These are phyloP conservation scores for Nemotelus nigrinus DNA, from an alignment of 2,888 invertebrate genomes.

Conservation along the genomic window DNA sequence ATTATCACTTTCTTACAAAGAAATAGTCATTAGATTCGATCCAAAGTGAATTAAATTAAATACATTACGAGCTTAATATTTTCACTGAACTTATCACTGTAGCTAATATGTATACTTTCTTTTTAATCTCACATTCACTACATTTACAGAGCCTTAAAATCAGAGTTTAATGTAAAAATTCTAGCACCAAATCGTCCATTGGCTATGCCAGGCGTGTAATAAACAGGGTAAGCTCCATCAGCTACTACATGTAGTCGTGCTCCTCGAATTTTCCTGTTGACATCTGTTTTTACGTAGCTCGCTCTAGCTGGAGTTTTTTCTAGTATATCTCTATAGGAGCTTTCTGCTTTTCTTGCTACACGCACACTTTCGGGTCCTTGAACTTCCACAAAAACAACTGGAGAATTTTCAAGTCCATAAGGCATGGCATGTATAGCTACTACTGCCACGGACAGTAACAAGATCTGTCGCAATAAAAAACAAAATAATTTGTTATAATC, in stretches of 20 bases:
- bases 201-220: slow-evolving; percentile 56
- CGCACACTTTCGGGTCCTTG: not conserved
- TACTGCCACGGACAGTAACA: not conserved
- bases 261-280: slow-evolving; percentile 40
- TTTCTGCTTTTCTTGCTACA: slow-evolving; percentile 11
- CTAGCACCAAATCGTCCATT: slow-evolving; percentile 57
- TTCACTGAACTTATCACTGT: too few relatives aligned
- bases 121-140: too few relatives aligned
- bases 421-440: not conserved
- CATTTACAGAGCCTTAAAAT: too few relatives aligned
- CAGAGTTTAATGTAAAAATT: slow-evolving; percentile 50
- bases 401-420: not conserved
- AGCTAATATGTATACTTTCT: too few relatives aligned
- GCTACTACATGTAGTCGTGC: slow-evolving; percentile 49
- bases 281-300: slow-evolving; percentile 28
- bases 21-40: too few relatives aligned
- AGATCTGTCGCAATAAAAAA: not conserved
- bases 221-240: slow-evolving; percentile 57
- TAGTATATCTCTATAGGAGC: not conserved
- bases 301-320: slow-evolving; percentile 1
- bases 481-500: not conserved
- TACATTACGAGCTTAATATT: too few relatives aligned
- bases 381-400: slow-evolving; percentile 12
- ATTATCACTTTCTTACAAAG: too few relatives aligned
- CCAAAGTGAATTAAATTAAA: too few relatives aligned